Base-by-base conservation (phyloP, 2,113 vertebrate species). In the Anarhynchus alexandrinus region DNA sequence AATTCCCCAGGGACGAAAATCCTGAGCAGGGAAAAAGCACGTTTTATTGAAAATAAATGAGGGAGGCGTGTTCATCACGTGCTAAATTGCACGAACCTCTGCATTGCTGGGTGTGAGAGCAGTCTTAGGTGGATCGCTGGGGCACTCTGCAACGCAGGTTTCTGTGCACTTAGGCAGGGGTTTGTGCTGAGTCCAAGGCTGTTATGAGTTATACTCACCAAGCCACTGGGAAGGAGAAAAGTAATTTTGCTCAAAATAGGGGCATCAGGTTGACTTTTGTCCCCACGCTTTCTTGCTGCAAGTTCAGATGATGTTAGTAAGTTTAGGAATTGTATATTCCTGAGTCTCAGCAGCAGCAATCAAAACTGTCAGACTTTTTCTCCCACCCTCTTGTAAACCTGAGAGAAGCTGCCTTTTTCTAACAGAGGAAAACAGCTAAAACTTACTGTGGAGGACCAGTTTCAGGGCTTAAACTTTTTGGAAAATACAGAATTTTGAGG, bases 91-190 rank as follows among this genome's bases (percentile, higher is more conserved):
- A 42, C 0, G 1, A 66, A 82, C 20, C 16, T 80, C 59, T 82
- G 64, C 38, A 0, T 19, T 67, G 64, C 59, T 45, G 73, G 8
- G 7, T 74, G 29, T 77, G 29, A 54, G 34, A 36, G 69, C 34
- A 36, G 84, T 54, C 20, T 74, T 0, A 2, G 47, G 23, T 19
- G 47, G 52, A 25, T 73, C 6, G 10, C 42, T 58, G 72, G 55
- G 45, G 7, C 1, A 0, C 38, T 59, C n/a, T 52, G 40, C 32
- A 15, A 23, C 14, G 4, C 17, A 14, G 36, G 9, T 52, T 73
- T 25, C 47, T 0, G 0, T 29, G 65, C 21, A 4, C 30, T 71
- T 49, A 25, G n/a, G 11, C 32, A 36, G 67, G 58, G 23, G 11
- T 57, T 61, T 42, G 14, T 64, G 29, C 36, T 15, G 15, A 72